These are phyloP conservation scores for Macrochelys suwanniensis DNA, from an alignment of 2,797 vertebrate species.

Conservation along the genomic window DNA sequence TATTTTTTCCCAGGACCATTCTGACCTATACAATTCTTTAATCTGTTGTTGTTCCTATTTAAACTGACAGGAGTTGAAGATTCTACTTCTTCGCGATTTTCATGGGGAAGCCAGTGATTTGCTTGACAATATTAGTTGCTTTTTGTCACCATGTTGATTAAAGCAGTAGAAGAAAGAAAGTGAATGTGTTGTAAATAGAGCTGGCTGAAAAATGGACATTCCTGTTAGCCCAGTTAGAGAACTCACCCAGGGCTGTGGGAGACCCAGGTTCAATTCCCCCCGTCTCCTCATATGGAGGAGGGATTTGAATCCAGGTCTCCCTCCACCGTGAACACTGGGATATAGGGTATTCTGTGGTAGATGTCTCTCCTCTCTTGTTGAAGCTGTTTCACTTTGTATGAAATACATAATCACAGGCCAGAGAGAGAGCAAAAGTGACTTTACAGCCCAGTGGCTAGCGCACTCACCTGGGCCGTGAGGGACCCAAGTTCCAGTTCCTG, in stretches of 20 bases:
- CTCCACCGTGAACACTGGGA: background rate
- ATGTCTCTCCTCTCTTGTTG: background rate
- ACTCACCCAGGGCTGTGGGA: background rate
- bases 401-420: background rate
- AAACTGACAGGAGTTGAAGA: background rate
- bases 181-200: background rate
- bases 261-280: background rate
- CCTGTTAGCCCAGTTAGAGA: too few relatives aligned
- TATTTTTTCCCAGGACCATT: background rate
- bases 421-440: background rate
- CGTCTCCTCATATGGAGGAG: background rate
- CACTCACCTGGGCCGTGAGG: background rate
- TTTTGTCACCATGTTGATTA: constrained; percentile 2
- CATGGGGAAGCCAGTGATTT: background rate
- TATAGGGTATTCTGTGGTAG: background rate
- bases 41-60: background rate
- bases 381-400: background rate
- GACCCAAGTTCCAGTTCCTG: background rate
- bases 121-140: background rate
- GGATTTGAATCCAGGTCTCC: background rate
- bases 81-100: background rate
- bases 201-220: background rate
- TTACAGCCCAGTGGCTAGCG: background rate
- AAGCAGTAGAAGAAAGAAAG: background rate
- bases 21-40: background rate